Base-by-base conservation (phyloP, 2,888 invertebrate species). In the Baccha elongata region DNA sequence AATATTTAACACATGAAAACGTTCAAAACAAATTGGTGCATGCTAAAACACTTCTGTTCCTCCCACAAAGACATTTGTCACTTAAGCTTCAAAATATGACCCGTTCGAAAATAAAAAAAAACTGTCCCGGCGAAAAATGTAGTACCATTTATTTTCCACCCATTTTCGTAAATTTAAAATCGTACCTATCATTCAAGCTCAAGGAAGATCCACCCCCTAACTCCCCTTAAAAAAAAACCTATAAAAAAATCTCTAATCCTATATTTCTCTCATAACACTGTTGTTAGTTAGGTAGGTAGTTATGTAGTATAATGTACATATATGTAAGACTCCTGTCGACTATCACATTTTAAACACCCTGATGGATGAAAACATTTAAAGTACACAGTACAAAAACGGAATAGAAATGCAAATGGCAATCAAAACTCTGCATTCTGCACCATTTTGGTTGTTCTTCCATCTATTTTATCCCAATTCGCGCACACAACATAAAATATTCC, bases 331-430 rank as follows among this genome's bases (percentile, higher is more conserved):
- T 65, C 35, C 29, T 26, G 11, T 44, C 44, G 67, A 76, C 65
- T 78, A 71, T 71, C 64, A 65, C 64, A 71, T 78, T 58, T 65
- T 46, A 67, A 60, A 52, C 52, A 40, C 32, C 46, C 67, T 67
- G 60, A 60, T 60, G 60, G 67, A 67, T 67, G 67, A 35, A 60
- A 78, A 29, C 42, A 72, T 53, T 69, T 76, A 73, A 40, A 58
- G 26, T 40, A 40, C 37, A 58, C 23, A 40, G n/a, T n/a, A 42
- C 6, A 11, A 40, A 64, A 55, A 58, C 26, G 2, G 23, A 32
- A 48, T 10, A 37, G 21, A 74, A 80, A 80, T 80, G 79, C 73
- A 80, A 80, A 80, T 80, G 67, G 46, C 73, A 73, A 68, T 80
- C 55, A 80, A 68, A 73, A 80, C 68, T 62, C 68, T 73, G 42